Percentiles rank a stretch among this genome's conserved stretches.
phyloP scores from a whole-genome alignment of 2,888 invertebrate genomes.

The Cosmorhoe ocellata region DNA sequence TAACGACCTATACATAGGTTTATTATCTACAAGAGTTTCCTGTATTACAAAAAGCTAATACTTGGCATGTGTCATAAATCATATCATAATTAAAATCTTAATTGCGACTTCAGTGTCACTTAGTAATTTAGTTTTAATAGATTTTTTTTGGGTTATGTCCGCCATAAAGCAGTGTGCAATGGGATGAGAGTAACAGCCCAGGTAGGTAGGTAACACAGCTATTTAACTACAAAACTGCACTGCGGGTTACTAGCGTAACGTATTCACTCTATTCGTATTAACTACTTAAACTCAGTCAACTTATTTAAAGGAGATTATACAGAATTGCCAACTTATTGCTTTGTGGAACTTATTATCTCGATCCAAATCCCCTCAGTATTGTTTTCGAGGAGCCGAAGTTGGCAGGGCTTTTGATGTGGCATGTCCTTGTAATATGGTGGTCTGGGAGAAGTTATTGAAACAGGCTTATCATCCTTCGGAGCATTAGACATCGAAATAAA shows the following conservation, averaged over 20 bases:
- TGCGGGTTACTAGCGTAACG: slow-evolving; percentile 3
- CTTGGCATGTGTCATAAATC: slow-evolving; percentile 4
- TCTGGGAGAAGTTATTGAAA: slow-evolving; percentile 1
- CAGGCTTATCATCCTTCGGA: slow-evolving; percentile 7
- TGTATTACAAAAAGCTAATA: not conserved
- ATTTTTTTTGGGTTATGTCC: slow-evolving; percentile 6
- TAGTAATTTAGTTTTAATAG: slow-evolving; percentile 16
- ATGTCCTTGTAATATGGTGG: slow-evolving; percentile 1
- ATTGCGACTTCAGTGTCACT: slow-evolving; percentile 16
- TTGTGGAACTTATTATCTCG: slow-evolving; percentile 4
- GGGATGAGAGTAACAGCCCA: not conserved
- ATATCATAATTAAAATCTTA: slow-evolving; percentile 7
- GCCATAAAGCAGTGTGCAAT: slow-evolving; percentile 14
- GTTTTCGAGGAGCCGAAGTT: slow-evolving; percentile 13
- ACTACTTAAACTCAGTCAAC: slow-evolving; percentile 15
- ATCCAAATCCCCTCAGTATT: slow-evolving; percentile 6
- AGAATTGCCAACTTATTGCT: slow-evolving; percentile 1
- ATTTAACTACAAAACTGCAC: slow-evolving; percentile 9
- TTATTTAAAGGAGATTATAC: slow-evolving; percentile 22
- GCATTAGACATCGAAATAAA: slow-evolving; percentile 31
- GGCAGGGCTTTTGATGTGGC: not conserved
- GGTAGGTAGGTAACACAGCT: too few relatives aligned
- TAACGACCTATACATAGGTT: not conserved
- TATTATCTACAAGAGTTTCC: not conserved
- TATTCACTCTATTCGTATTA: not conserved